These are phyloP conservation scores for Syrrhaptes paradoxus DNA, from an alignment of 2,113 vertebrate genomes.

Conservation along the genomic window DNA sequence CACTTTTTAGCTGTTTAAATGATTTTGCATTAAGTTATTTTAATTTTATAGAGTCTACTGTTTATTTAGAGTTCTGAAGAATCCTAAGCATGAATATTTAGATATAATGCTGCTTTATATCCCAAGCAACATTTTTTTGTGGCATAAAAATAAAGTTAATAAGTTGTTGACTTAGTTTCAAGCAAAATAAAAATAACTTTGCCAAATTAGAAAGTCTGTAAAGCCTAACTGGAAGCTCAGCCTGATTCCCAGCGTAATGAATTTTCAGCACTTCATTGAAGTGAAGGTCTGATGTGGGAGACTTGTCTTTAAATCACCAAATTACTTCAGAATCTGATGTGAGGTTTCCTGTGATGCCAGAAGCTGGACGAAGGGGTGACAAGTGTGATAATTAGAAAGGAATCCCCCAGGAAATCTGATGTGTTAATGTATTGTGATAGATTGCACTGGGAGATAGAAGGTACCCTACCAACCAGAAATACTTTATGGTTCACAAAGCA, in stretches of 20 bases:
- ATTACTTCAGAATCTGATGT: neutral
- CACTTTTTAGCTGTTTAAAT: neutral
- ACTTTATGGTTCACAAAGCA: neutral
- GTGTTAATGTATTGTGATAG: neutral
- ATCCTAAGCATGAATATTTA: neutral
- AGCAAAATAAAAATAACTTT: conserved; percentile 25
- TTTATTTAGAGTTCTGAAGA: neutral
- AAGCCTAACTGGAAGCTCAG: neutral
- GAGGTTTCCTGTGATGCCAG: neutral
- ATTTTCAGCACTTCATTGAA: neutral
- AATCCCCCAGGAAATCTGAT: neutral
- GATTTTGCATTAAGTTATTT: neutral
- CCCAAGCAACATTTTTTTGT: neutral
- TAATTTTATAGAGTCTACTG: neutral
- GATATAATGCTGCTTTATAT: neutral
- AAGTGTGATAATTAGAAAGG: conserved; percentile 29
- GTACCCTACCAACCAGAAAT: neutral
- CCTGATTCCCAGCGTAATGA: neutral
- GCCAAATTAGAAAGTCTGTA: neutral
- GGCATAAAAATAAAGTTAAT: conserved; percentile 28
- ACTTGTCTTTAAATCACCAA: conserved; percentile 2
- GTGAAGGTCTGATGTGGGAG: neutral
- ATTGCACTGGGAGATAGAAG: neutral
- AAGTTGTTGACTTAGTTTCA: conserved; percentile 20
- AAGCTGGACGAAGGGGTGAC: neutral